Conservation (phyloP, 2,888 invertebrate species). For the Trichopria drosophilae region DNA sequence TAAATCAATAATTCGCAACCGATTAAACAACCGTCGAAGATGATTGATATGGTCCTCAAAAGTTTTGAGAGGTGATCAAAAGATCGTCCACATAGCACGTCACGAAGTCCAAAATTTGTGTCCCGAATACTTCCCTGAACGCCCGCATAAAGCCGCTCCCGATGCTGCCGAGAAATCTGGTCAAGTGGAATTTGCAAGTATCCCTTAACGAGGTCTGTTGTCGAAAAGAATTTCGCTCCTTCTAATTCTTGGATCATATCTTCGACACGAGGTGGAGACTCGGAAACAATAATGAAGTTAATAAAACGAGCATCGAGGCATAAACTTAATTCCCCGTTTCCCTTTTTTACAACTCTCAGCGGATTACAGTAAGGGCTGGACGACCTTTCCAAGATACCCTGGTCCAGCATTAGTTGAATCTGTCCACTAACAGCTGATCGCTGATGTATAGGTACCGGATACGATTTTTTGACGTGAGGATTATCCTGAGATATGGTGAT, state of each 20-base stretch:
- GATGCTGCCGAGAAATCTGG: too few species aligned
- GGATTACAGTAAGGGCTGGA: too few species aligned
- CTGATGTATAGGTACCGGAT: too few species aligned
- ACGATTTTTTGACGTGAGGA: too few species aligned
- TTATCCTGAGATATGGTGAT: too few species aligned
- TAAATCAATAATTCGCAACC: not conserved
- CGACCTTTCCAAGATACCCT: too few species aligned
- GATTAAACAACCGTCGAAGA: conserved; percentile 22
- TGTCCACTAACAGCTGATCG: too few species aligned
- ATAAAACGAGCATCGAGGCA: too few species aligned
- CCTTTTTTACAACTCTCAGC: too few species aligned
- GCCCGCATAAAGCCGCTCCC: conserved; percentile 37
- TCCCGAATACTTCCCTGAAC: conserved; percentile 36
- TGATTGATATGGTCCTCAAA: conserved; percentile 31
- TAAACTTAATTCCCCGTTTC: too few species aligned
- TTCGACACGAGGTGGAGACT: conserved; percentile 33
- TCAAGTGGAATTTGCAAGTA: conserved; percentile 38
- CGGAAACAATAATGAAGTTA: too few species aligned
- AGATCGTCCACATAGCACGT: conserved; percentile 39
- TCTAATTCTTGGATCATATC: conserved; percentile 35
- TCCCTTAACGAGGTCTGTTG: conserved; percentile 34
- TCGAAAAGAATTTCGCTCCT: conserved; percentile 31
- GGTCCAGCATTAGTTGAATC: too few species aligned
- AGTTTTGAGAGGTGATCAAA: conserved; percentile 16
- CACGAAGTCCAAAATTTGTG: conserved; percentile 30